Evolutionary conservation across 37 sponge, comb jelly and placozoan species (phyloP).

Genomic region (Aphrocallistes beatrix): DNA sequence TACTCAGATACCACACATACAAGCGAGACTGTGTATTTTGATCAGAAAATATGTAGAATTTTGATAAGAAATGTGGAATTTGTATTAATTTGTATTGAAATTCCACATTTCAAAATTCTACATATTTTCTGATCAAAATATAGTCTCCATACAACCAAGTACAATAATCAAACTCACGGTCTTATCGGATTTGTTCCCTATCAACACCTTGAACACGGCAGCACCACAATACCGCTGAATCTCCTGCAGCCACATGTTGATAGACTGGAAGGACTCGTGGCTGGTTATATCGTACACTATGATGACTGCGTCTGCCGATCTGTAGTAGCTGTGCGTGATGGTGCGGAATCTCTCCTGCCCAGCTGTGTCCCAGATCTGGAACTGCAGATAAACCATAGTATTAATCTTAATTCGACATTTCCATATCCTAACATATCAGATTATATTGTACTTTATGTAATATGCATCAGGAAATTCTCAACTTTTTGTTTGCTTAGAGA

Average conservation of each 20-base stretch:
- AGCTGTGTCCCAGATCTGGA: constrained; percentile 92
- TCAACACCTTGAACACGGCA: constrained; percentile 53
- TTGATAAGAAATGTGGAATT: too few relatives aligned
- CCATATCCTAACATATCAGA: background rate
- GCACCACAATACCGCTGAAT: constrained; percentile 62
- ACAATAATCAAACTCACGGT: constrained; percentile 5
- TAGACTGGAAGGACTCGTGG: constrained; percentile 44
- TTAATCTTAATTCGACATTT: background rate
- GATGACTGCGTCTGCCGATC: constrained; percentile 83
- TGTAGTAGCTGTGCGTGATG: constrained; percentile 87
- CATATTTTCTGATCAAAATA: background rate
- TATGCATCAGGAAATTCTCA: too few relatives aligned
- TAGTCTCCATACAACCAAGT: background rate
- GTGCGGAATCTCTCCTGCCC: constrained; percentile 85
- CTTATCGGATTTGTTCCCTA: constrained; percentile 87
- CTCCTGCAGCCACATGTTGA: constrained; percentile 69
- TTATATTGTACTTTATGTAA: too few relatives aligned
- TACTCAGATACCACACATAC: too few relatives aligned
- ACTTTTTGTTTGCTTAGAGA: too few relatives aligned
- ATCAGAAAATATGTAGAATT: too few relatives aligned
- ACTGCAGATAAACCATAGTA: constrained; percentile 28
- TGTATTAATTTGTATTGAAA: too few relatives aligned
- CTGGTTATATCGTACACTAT: constrained; percentile 73
- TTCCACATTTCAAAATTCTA: too few relatives aligned
- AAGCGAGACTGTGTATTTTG: too few relatives aligned